Percentiles rank a stretch among this genome's conserved stretches.
Conservation (phyloP, 2,113 vertebrate genomes). For the Chitala chitala region DNA sequence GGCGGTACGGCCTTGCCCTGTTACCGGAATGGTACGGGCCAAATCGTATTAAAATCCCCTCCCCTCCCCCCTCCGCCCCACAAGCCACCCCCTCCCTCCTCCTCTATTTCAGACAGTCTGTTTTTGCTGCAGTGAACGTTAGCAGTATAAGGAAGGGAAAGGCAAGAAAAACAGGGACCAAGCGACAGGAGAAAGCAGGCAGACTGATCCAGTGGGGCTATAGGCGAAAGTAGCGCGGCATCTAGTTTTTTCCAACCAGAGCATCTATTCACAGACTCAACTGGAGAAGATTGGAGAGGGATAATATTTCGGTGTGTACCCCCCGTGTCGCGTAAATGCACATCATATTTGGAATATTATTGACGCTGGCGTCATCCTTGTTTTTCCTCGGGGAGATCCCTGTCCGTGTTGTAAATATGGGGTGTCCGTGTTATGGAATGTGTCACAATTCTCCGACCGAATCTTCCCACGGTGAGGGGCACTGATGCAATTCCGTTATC, state of each 20-base stretch:
- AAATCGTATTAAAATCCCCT: constrained; percentile 68
- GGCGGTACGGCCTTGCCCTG: constrained; percentile 53
- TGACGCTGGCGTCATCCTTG: constrained; percentile 30
- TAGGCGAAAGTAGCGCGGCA: constrained; percentile 35
- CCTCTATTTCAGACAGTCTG: constrained; percentile 60
- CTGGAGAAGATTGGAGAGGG: constrained; percentile 43
- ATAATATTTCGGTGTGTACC: constrained; percentile 56
- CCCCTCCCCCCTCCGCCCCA: constrained; percentile 43
- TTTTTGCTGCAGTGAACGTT: constrained; percentile 74
- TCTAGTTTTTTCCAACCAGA: constrained; percentile 31
- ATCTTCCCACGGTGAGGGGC: no score
- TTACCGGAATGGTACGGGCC: constrained; percentile 62
- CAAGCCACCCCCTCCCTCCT: constrained; percentile 32
- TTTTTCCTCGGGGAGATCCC: constrained; percentile 27
- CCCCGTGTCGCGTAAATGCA: neutral
- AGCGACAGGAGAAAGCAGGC: constrained; percentile 43
- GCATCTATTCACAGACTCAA: constrained; percentile 31
- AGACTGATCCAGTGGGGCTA: constrained; percentile 39
- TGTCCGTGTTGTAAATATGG: constrained; percentile 26
- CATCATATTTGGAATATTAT: constrained; percentile 30
- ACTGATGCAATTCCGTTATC: constrained; percentile 2
- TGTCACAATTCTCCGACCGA: constrained; percentile 22
- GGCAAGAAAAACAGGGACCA: constrained; percentile 46
- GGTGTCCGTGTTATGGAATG: constrained; percentile 42
- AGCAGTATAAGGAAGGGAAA: constrained; percentile 46